phyloP scores from a whole-genome alignment of 2,797 vertebrate genomes.

The Sternotherus odoratus region DNA sequence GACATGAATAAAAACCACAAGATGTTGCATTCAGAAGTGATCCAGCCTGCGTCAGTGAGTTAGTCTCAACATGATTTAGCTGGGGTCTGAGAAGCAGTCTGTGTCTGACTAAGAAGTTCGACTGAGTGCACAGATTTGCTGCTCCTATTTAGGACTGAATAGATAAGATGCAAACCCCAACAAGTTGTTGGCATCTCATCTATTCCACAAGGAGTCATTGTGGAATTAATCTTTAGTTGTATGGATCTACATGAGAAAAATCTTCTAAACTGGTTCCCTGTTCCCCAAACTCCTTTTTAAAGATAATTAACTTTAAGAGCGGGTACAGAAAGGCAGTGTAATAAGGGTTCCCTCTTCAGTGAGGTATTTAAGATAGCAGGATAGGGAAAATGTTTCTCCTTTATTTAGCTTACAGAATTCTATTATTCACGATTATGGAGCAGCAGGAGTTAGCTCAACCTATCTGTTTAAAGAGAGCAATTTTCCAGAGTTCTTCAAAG shows the following conservation, averaged over 20 bases:
- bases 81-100: not conserved
- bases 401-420: not conserved
- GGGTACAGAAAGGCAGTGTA: not conserved
- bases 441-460: not conserved
- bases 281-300: not conserved
- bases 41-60: constrained; percentile 21
- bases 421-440: not conserved
- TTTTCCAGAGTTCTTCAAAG: not conserved
- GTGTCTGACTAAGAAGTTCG: not conserved
- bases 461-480: not conserved
- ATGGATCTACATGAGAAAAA: not conserved
- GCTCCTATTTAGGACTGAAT: not conserved
- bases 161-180: not conserved
- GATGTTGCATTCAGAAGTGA: constrained; percentile 40
- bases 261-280: not conserved
- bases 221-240: not conserved
- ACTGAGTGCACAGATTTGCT: not conserved
- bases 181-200: not conserved
- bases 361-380: not conserved
- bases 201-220: too few species aligned
- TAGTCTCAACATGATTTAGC: constrained; percentile 10
- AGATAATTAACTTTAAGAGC: not conserved
- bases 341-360: not conserved
- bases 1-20: constrained; percentile 28
- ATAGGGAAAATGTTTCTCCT: not conserved